Base-by-base conservation (phyloP, 2,113 vertebrate genomes). In the Apteryx owenii region DNA sequence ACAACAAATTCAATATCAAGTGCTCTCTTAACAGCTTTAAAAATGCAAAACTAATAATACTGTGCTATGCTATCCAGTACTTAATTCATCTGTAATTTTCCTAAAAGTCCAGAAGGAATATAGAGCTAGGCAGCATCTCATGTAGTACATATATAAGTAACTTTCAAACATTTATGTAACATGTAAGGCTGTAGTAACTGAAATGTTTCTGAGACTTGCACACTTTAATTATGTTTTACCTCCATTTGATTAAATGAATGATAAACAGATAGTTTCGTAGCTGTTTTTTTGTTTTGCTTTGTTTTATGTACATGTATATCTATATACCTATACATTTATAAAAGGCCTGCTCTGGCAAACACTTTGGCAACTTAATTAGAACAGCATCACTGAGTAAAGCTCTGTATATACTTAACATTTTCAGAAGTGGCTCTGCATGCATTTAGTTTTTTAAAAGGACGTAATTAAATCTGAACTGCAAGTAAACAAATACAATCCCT, bases 211-310 rank as follows among this genome's bases (percentile, higher is more conserved):
- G 33, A 77, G 54, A 83, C 56, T 71, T 78, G 60, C 48, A 26
- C 28, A 9, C 51, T 78, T 89, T 78, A 71, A 60, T 93, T 81
- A 69, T 20, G 60, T 78, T 94, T 91, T 93, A 33, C 64, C 31
- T 88, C 79, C 12, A 20, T 71, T 56, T 83, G 42, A 81, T 94
- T 58, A 89, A 85, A 89, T 11, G 11, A 81, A 82, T 61, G 76
- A 93, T 90, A 93, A 88, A 78, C 31, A 83, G 62, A 25, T 85
- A 16, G 58, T 85, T 91, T 92, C 33, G 77, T 51, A 90, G 58
- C 48, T 53, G 8, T 1, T 21, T 29, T 44, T 82, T 95, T 96
- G 65, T 66, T 96, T 94, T 88, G 36, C 44, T 83, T 77, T 90
- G 38, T 76, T 90, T 60, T 84, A 54, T 62, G 36, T 38, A 38